phyloP scores from a whole-genome alignment of 2,113 vertebrate genomes.

The Menidia beryllina region DNA sequence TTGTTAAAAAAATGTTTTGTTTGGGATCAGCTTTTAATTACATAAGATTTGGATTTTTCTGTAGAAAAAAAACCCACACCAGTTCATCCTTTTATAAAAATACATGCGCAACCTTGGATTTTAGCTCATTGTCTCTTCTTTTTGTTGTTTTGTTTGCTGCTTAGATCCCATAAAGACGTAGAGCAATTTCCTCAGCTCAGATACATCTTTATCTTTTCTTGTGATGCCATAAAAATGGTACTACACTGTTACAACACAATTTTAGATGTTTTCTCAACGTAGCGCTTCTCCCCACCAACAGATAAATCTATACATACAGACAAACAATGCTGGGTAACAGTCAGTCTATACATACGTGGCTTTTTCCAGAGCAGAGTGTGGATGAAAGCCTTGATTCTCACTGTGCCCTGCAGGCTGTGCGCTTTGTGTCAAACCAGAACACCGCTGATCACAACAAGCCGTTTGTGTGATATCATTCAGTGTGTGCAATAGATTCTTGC shows the following conservation, averaged over 20 bases:
- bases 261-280: too few relatives aligned
- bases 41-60: too few relatives aligned
- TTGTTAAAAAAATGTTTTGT: too few relatives aligned
- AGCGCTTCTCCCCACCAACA: too few relatives aligned
- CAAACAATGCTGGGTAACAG: slow-evolving; percentile 42
- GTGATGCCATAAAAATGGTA: too few relatives aligned
- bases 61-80: not conserved
- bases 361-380: slow-evolving; percentile 39
- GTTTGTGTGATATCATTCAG: slow-evolving; percentile 25
- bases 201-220: too few relatives aligned
- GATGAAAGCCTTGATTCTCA: slow-evolving; percentile 32
- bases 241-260: too few relatives aligned
- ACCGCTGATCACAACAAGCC: slow-evolving; percentile 24
- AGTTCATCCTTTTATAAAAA: too few relatives aligned
- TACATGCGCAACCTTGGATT: not conserved
- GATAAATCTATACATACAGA: slow-evolving; percentile 5
- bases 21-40: not conserved
- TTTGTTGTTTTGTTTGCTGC: too few relatives aligned
- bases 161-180: too few relatives aligned
- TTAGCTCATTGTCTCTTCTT: not conserved
- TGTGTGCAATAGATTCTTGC: not conserved
- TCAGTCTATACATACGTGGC: slow-evolving; percentile 11
- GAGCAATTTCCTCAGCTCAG: too few relatives aligned
- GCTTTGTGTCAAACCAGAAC: slow-evolving; percentile 18
- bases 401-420: not conserved